These are phyloP conservation scores for Triplophysa bombifrons DNA, from an alignment of 2,797 vertebrate species.

Conservation along the genomic window DNA sequence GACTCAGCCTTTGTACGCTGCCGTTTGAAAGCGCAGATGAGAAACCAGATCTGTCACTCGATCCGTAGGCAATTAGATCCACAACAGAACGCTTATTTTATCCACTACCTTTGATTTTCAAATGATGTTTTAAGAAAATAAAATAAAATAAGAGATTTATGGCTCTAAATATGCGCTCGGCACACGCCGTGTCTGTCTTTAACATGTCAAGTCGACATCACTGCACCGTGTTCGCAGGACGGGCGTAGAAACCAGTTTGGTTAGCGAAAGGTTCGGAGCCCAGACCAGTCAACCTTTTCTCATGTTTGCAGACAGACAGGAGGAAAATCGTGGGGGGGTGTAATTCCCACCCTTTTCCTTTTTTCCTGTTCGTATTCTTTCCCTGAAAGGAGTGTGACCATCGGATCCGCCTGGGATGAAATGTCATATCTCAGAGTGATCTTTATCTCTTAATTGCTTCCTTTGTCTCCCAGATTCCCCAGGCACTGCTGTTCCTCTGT, in stretches of 20 bases:
- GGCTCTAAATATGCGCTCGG: constrained; percentile 2
- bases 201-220: constrained; percentile 56
- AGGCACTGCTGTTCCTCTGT: constrained; percentile 88
- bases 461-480: constrained; percentile 91
- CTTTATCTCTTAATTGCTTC: constrained; percentile 96
- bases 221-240: constrained; percentile 35
- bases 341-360: constrained; percentile 65
- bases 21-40: constrained; percentile 78
- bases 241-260: constrained; percentile 48
- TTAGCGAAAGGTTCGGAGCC: constrained; percentile 3
- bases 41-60: constrained; percentile 79
- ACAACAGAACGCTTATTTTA: constrained; percentile 74
- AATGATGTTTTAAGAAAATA: constrained; percentile 73
- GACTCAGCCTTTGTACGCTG: constrained; percentile 71
- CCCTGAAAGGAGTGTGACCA: constrained; percentile 88
- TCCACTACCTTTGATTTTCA: constrained; percentile 74
- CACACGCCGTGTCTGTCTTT: constrained; percentile 23
- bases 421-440: constrained; percentile 95
- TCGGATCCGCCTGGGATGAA: constrained; percentile 92
- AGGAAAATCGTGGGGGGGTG: constrained; percentile 48
- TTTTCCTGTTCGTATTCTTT: constrained; percentile 73
- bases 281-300: constrained; percentile 49
- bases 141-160: constrained; percentile 52
- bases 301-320: constrained; percentile 65
- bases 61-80: constrained; percentile 81